These are phyloP conservation scores for Leucopternis melanops DNA, from an alignment of 2,113 vertebrate genomes.

Conservation along the genomic window DNA sequence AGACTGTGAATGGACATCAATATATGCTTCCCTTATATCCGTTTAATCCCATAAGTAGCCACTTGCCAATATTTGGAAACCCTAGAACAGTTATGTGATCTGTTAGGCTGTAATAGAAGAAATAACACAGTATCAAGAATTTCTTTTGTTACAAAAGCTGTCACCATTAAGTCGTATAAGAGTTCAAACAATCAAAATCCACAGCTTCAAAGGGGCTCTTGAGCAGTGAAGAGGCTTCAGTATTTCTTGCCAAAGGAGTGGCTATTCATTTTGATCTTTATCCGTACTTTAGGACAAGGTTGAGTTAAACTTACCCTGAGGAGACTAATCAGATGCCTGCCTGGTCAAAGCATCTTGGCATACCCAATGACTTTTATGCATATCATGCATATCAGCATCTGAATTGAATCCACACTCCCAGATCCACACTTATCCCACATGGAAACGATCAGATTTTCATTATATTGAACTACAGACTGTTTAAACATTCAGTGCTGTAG, in stretches of 20 bases:
- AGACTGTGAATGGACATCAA: background rate
- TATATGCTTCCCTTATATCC: background rate
- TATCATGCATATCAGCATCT: background rate
- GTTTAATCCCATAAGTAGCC: background rate
- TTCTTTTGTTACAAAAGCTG: background rate
- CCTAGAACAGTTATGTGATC: background rate
- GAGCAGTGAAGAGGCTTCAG: background rate
- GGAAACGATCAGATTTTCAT: background rate
- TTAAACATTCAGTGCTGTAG: background rate
- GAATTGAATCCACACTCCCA: background rate
- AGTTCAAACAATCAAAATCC: background rate
- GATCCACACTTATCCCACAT: background rate
- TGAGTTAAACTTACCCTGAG: background rate
- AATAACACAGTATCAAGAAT: background rate
- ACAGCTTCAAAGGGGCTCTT: background rate
- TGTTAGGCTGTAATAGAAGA: background rate
- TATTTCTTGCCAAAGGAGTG: background rate
- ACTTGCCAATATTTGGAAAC: background rate
- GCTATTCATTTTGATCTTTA: background rate
- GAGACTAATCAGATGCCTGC: background rate
- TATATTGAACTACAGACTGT: background rate
- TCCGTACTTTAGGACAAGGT: background rate
- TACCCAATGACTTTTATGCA: background rate
- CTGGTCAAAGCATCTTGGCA: background rate
- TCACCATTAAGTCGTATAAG: background rate